Conservation (phyloP, 2,888 invertebrate genomes). For the Eupithecia centaureata region DNA sequence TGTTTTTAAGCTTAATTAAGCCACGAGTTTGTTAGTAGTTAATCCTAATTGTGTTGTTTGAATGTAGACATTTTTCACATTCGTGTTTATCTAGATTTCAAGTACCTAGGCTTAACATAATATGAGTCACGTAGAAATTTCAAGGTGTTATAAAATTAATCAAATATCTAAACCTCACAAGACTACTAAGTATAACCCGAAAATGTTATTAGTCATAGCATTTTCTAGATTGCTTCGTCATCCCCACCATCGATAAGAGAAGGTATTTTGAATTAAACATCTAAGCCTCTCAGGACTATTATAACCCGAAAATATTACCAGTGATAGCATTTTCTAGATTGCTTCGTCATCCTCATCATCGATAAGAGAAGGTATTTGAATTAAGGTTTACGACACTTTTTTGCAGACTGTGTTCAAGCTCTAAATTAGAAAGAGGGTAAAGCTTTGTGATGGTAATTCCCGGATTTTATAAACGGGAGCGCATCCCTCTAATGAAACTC, state of each 20-base stretch:
- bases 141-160: neutral
- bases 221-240: neutral
- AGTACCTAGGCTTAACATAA: neutral
- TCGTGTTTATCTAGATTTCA: neutral
- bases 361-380: neutral
- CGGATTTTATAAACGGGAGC: conserved; percentile 17
- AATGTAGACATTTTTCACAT: neutral
- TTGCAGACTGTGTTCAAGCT: conserved; percentile 3
- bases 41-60: neutral
- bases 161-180: neutral
- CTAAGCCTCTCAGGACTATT: too few species aligned
- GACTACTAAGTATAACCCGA: neutral
- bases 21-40: neutral
- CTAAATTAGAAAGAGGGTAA: conserved; percentile 7
- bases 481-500: conserved; percentile 17
- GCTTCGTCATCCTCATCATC: neutral
- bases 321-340: too few species aligned
- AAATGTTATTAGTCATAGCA: too few species aligned
- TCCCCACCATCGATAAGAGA: neutral
- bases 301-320: too few species aligned
- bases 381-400: neutral
- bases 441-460: conserved; percentile 18
- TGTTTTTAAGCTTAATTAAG: neutral
- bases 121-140: neutral
- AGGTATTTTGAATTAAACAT: conserved; percentile 5